These are phyloP conservation scores for Aphelinus certus DNA, from an alignment of 1,140 invertebrate genomes.

Conservation along the genomic window DNA sequence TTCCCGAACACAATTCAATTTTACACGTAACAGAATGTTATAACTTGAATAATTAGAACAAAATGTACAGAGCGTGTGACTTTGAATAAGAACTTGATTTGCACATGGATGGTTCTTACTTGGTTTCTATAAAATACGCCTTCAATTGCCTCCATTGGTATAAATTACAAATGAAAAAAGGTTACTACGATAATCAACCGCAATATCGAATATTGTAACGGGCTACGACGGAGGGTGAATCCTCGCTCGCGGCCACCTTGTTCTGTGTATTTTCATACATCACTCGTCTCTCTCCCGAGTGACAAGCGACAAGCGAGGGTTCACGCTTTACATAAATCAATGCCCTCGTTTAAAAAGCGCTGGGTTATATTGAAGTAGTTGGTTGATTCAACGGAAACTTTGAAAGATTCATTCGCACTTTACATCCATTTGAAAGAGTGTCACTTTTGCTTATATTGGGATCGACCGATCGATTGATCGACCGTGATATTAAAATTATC, in stretches of 20 bases:
- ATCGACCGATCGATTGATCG: conserved; percentile 56
- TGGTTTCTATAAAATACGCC: conserved; percentile 62
- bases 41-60: conserved; percentile 44
- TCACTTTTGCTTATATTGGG: conserved; percentile 60
- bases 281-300: too few relatives aligned
- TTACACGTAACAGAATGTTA: too few relatives aligned
- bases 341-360: conserved; percentile 17
- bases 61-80: conserved; percentile 42
- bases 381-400: conserved; percentile 49
- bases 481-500: conserved; percentile 36
- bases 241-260: conserved; percentile 21
- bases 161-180: conserved; percentile 39
- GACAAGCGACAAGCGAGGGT: neutral
- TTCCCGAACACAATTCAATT: neutral
- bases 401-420: conserved; percentile 65
- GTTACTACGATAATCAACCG: conserved; percentile 47
- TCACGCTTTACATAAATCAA: conserved; percentile 2
- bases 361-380: conserved; percentile 23
- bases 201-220: conserved; percentile 47
- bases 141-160: conserved; percentile 58
- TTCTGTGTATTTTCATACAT: neutral
- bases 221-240: conserved; percentile 23
- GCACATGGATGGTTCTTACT: conserved; percentile 29
- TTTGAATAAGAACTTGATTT: conserved; percentile 9
- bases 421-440: conserved; percentile 64